phyloP scores from a whole-genome alignment of 2,113 vertebrate species.

The Sturnira hondurensis region DNA sequence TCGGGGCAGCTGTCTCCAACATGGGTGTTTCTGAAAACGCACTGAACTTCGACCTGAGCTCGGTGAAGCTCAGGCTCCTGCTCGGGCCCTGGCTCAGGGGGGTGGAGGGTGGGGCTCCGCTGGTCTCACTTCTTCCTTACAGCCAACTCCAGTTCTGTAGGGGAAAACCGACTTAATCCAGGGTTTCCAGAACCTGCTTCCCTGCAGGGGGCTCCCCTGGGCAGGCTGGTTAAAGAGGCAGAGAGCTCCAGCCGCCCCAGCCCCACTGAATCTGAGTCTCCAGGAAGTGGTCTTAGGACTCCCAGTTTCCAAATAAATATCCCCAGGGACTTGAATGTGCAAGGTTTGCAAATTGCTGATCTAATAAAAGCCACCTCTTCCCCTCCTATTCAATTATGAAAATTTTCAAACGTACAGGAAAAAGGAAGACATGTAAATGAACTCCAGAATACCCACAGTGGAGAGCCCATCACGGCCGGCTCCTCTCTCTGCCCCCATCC shows the following conservation, averaged over 20 bases:
- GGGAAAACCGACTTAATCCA: not conserved
- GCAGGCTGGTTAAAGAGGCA: not conserved
- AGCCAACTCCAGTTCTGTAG: not conserved
- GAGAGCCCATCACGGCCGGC: not conserved
- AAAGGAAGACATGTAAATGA: not conserved
- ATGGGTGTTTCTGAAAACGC: not conserved
- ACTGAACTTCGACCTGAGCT: accelerated
- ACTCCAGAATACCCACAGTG: no score
- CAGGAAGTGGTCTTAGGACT: not conserved
- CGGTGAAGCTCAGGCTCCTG: not conserved
- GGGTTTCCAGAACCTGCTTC: no score
- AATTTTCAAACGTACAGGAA: not conserved
- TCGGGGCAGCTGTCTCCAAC: not conserved
- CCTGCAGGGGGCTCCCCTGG: no score
- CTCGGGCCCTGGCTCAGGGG: not conserved
- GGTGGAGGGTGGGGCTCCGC: no score
- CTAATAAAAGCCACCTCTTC: not conserved
- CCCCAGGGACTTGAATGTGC: not conserved
- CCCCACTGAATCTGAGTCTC: not conserved
- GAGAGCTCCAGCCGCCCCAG: not conserved
- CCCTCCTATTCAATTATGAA: not conserved
- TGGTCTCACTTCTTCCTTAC: not conserved
- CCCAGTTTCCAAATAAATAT: not conserved
- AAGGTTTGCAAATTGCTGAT: not conserved
- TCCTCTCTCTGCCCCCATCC: not conserved